These are phyloP conservation scores for Palaemon carinicauda DNA, from an alignment of 1,140 invertebrate genomes.

Conservation along the genomic window DNA sequence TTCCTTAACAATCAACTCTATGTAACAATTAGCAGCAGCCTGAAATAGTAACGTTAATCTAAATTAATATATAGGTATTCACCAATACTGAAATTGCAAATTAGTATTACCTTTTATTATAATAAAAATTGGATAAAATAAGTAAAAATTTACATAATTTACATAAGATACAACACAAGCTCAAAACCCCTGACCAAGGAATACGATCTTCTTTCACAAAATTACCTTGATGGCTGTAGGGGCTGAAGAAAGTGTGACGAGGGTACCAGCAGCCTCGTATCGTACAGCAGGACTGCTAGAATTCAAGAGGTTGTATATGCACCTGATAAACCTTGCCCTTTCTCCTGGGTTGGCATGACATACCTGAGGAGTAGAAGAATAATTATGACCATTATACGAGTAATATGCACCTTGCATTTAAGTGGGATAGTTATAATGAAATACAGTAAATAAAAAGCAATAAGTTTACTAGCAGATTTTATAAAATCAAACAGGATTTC, in stretches of 20 bases:
- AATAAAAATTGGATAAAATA: too few relatives aligned
- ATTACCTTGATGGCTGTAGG: conserved; percentile 93
- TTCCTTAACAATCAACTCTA: conserved; percentile 98
- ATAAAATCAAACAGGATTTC: not conserved
- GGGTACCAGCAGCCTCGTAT: conserved; percentile 98
- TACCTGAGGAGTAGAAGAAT: conserved; percentile 70
- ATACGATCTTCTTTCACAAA: not conserved
- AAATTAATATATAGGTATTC: too few relatives aligned
- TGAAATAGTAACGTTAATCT: conserved; percentile 61
- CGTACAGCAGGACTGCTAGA: conserved; percentile 95
- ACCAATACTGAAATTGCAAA: too few relatives aligned
- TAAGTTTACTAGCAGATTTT: too few relatives aligned
- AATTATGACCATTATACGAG: too few relatives aligned
- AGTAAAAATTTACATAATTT: too few relatives aligned
- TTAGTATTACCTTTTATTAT: too few relatives aligned
- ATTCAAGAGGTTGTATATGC: conserved; percentile 97
- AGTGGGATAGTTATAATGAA: too few relatives aligned
- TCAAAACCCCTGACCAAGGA: too few relatives aligned
- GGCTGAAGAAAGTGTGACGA: conserved; percentile 97
- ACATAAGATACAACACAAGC: too few relatives aligned
- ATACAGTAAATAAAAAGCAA: too few relatives aligned
- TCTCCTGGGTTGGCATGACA: conserved; percentile 98
- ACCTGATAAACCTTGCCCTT: conserved; percentile 94
- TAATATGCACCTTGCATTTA: too few relatives aligned
- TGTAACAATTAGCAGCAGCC: conserved; percentile 96